Evolutionary conservation across 1,140 invertebrate genomes (phyloP).

Genomic region (Branchinecta lindahli): DNA sequence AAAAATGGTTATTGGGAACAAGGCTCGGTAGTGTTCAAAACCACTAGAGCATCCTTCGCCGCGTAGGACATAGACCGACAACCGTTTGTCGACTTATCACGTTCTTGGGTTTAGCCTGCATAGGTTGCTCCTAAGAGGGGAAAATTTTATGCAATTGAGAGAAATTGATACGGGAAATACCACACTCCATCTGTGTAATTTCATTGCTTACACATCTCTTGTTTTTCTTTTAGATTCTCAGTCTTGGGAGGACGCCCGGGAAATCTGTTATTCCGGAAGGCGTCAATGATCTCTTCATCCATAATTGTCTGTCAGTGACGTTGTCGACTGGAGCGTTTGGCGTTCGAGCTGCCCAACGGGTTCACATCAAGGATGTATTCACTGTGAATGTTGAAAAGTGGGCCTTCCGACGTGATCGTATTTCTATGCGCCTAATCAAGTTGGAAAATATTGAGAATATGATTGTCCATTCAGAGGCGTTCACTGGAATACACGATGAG

Average conservation of each 20-base stretch:
- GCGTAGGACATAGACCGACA: too few relatives aligned
- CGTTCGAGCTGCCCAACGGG: background rate
- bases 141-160: too few relatives aligned
- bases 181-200: too few relatives aligned
- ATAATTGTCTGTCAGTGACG: constrained; percentile 10
- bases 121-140: too few relatives aligned
- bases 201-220: too few relatives aligned
- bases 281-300: constrained; percentile 1
- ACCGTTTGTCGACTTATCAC: too few relatives aligned
- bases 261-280: background rate
- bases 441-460: constrained; percentile 13
- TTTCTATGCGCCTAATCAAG: background rate
- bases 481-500: background rate
- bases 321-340: background rate
- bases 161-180: too few relatives aligned
- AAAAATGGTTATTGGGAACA: too few relatives aligned
- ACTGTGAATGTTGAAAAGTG: background rate
- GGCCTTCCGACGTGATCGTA: background rate
- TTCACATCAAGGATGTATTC: background rate
- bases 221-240: background rate
- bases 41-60: too few relatives aligned
- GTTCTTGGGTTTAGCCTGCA: too few relatives aligned
- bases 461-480: constrained; percentile 4
- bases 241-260: background rate
- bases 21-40: too few relatives aligned